Evolutionary conservation across 2,113 vertebrate species (phyloP), one percentile per base, ranked within the genome.

Genomic region (Conger conger): DNA sequence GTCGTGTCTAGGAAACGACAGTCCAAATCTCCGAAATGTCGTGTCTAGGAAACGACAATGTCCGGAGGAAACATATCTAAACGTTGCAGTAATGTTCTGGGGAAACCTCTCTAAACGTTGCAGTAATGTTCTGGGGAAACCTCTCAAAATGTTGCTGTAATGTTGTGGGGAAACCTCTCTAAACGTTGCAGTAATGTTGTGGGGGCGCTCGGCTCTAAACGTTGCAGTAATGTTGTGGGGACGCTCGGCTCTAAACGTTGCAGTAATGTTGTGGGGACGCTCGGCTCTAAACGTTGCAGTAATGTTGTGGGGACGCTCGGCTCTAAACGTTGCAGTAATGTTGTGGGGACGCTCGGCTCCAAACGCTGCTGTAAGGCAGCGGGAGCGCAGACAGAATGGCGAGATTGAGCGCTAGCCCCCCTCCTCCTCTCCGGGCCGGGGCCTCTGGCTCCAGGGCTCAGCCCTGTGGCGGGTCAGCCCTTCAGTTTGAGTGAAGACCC

Each of bases 401-500:
- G 45, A 42, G 40, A 42, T 1, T 0, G 40, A 4, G 3, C 45
- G 8, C 45, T 20, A 18, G 3, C 3, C 57, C 57, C 57, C 20
- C 57, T 4, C 57, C 57, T 0, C 57, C 57, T 2, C 23, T 30
- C 6, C 7, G 16, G 38, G 27, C 38, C 1, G 4, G 40, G 45
- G 57, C 20, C 57, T 63, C 23, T 63, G 57, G 79, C 42, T 53
- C 79, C 40, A 50, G 45, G n/a, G 18, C 76, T 38, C 76, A 16
- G 76, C 30, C 16, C 33, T 78, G 16, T 7, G 78, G 42, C 78
- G 42, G 78, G 78, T 27, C 68, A 73, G 68, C 68, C n/a, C 68
- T 73, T 73, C 68, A 73, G 27, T 73, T 33, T 73, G 68, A 73
- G 68, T 73, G 68, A 73, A 33, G n/a, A 73, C 27, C 68, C n/a